These are phyloP conservation scores for Caerostris extrusa DNA, from an alignment of 1,140 invertebrate species.

Conservation along the genomic window DNA sequence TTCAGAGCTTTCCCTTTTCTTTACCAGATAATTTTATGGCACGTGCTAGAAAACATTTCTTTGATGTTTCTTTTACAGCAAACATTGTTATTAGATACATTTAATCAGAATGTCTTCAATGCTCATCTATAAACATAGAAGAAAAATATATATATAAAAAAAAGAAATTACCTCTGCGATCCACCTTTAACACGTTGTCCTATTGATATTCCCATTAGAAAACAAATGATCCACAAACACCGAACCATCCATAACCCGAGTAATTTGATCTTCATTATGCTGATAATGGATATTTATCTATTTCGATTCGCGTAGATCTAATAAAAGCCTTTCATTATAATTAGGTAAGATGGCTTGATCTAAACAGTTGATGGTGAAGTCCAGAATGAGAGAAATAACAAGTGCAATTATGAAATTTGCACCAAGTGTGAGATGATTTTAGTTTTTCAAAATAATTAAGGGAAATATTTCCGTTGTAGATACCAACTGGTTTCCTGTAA, in stretches of 20 bases:
- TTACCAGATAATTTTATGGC: too few relatives aligned
- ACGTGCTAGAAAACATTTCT: too few relatives aligned
- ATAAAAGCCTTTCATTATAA: too few relatives aligned
- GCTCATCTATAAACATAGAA: too few relatives aligned
- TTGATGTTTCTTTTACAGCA: too few relatives aligned
- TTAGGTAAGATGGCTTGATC: too few relatives aligned
- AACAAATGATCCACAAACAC: not conserved
- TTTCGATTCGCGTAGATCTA: too few relatives aligned
- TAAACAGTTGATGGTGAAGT: too few relatives aligned
- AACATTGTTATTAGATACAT: too few relatives aligned
- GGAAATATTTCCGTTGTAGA: conserved; percentile 29
- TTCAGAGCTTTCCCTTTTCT: too few relatives aligned
- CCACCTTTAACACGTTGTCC: not conserved
- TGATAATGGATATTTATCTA: too few relatives aligned
- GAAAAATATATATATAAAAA: not conserved
- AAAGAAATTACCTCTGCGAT: not conserved
- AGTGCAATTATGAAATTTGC: not conserved
- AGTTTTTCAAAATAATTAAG: conserved; percentile 43
- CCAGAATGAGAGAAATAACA: not conserved
- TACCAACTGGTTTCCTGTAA: conserved; percentile 28
- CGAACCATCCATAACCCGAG: not conserved
- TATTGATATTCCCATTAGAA: not conserved
- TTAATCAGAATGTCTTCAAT: too few relatives aligned
- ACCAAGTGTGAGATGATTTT: not conserved
- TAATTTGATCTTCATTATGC: not conserved